Evolutionary conservation across 2,888 invertebrate species (phyloP).

Genomic region (Marronus borbonicus): DNA sequence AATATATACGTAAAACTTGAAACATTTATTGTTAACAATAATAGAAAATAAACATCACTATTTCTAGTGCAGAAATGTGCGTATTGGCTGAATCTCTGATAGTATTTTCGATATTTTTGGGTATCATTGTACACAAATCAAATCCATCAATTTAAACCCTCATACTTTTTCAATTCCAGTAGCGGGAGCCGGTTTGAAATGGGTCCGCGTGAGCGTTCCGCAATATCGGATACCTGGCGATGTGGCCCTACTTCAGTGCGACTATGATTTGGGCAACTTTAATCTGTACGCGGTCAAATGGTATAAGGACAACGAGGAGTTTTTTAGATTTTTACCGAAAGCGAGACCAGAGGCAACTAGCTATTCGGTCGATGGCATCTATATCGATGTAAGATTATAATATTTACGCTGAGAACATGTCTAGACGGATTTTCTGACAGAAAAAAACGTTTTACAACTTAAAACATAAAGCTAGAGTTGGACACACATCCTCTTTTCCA

Average conservation of each 20-base stretch:
- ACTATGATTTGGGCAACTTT: slow-evolving; percentile 72
- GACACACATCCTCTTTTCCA: no score
- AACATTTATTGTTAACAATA: no score
- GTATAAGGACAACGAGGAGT: slow-evolving; percentile 90
- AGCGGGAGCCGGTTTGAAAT: slow-evolving; percentile 19
- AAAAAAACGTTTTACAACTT: no score
- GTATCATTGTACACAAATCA: no score
- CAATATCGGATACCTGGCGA: slow-evolving; percentile 69
- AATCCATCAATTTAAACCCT: not conserved
- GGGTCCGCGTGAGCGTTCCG: slow-evolving; percentile 68
- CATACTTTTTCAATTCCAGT: slow-evolving; percentile 1
- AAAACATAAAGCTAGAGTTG: not conserved
- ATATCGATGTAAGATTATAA: slow-evolving; percentile 77
- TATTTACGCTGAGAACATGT: not conserved
- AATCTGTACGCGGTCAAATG: slow-evolving; percentile 86
- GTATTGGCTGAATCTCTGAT: no score
- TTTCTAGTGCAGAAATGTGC: no score
- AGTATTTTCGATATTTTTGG: no score
- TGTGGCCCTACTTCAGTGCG: slow-evolving; percentile 67
- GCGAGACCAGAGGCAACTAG: slow-evolving; percentile 80
- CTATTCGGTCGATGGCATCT: slow-evolving; percentile 80
- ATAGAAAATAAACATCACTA: no score
- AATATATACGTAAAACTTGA: no score
- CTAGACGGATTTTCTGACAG: no score
- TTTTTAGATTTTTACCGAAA: slow-evolving; percentile 85